Evolutionary conservation across 2,797 vertebrate genomes (phyloP).

Genomic region (Melanotaenia maccullochi): DNA sequence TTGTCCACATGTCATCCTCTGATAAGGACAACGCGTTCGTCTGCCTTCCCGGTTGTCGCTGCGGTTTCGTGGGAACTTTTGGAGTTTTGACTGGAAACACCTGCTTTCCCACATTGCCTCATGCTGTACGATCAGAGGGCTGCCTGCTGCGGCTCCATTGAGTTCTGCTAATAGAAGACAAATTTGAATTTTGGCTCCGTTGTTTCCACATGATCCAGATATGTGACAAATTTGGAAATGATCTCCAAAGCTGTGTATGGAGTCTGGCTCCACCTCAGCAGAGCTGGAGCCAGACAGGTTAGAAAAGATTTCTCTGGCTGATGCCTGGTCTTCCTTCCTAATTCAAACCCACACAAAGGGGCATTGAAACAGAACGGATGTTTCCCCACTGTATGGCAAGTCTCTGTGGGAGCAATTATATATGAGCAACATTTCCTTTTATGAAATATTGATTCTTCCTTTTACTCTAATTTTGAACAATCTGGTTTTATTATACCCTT

Average conservation of each 20-base stretch:
- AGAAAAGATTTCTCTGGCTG: slow-evolving; percentile 22
- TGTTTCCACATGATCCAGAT: slow-evolving; percentile 20
- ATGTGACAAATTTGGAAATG: slow-evolving; percentile 19
- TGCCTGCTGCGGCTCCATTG: background rate
- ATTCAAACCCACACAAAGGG: slow-evolving; percentile 47
- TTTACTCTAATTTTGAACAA: slow-evolving; percentile 35
- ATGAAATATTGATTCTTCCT: slow-evolving; percentile 63
- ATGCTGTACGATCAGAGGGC: background rate
- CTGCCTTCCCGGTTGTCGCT: slow-evolving; percentile 30
- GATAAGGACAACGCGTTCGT: slow-evolving; percentile 40
- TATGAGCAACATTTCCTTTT: slow-evolving; percentile 41
- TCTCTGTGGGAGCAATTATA: slow-evolving; percentile 68
- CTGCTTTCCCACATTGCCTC: slow-evolving; percentile 3
- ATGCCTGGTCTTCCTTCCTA: slow-evolving; percentile 24
- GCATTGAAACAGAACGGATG: slow-evolving; percentile 30
- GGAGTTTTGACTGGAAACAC: slow-evolving; percentile 12
- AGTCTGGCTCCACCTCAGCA: slow-evolving; percentile 16
- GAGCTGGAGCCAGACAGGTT: slow-evolving; percentile 22
- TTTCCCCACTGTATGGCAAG: slow-evolving; percentile 37
- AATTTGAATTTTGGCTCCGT: slow-evolving; percentile 27
- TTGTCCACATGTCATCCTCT: slow-evolving; percentile 39
- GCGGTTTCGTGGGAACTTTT: slow-evolving; percentile 10
- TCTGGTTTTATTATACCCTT: slow-evolving; percentile 3
- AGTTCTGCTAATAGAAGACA: slow-evolving; percentile 20
- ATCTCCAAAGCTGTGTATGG: slow-evolving; percentile 18